phyloP scores from a whole-genome alignment of 2,113 vertebrate genomes.

The Halichoerus grypus region DNA sequence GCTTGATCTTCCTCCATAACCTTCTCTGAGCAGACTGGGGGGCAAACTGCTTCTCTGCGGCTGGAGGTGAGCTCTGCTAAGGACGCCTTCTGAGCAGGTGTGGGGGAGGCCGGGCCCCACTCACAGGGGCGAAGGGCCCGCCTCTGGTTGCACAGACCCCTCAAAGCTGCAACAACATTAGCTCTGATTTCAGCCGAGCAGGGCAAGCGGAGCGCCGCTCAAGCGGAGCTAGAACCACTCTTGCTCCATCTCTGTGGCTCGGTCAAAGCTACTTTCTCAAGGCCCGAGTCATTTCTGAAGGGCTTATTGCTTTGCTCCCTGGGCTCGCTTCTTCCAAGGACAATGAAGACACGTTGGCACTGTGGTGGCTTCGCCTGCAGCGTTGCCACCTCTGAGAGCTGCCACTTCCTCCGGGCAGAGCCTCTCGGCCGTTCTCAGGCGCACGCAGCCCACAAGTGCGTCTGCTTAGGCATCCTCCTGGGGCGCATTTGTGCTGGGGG shows the following conservation, averaged over 20 bases:
- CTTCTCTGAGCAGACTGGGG: background rate
- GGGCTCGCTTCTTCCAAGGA: background rate
- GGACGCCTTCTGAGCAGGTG: background rate
- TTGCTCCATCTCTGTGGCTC: accelerated
- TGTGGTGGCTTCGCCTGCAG: background rate
- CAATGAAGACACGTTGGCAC: accelerated
- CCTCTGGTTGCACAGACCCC: background rate
- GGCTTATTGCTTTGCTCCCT: background rate
- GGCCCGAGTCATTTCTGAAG: background rate
- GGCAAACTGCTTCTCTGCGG: background rate
- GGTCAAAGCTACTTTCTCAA: background rate
- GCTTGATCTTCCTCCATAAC: conserved; percentile 6
- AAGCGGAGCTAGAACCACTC: background rate
- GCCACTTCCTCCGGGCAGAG: background rate
- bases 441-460: accelerated
- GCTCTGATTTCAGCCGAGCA: background rate
- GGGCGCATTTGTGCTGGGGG: background rate
- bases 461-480: background rate
- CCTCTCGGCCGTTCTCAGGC: background rate
- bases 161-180: background rate
- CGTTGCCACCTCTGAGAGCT: background rate
- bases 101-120: background rate
- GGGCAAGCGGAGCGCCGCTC: accelerated
- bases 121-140: accelerated
- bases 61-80: background rate